phyloP scores from a whole-genome alignment of 2,797 vertebrate genomes.

The Tapera naevia region DNA sequence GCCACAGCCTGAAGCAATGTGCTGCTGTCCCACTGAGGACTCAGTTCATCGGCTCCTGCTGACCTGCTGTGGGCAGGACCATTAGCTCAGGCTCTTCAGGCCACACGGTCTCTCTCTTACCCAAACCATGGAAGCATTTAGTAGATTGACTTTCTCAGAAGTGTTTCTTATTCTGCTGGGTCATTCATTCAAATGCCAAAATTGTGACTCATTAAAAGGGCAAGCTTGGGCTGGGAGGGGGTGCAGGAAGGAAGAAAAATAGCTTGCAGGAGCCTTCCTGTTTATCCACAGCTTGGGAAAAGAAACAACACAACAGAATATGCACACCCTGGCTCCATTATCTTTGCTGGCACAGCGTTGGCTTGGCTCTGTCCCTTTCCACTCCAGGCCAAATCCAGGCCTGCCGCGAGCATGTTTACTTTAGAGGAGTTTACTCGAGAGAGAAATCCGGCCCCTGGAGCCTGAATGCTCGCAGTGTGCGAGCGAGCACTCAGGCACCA shows the following conservation, averaged over 20 bases:
- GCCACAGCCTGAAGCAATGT: background rate
- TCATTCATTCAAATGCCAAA: constrained; percentile 29
- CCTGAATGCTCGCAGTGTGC: constrained; percentile 47
- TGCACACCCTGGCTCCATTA: constrained; percentile 22
- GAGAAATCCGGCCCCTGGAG: background rate
- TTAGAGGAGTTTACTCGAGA: constrained; percentile 12
- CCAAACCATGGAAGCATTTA: background rate
- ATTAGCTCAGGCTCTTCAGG: background rate
- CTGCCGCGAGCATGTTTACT: background rate
- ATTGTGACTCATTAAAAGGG: constrained; percentile 1
- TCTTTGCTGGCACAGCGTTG: background rate
- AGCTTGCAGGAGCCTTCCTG: constrained; percentile 49
- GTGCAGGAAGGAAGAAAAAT: constrained; percentile 19
- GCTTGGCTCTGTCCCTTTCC: constrained; percentile 1
- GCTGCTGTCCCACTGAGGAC: background rate
- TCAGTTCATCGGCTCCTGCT: background rate
- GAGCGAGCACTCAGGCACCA: accelerated
- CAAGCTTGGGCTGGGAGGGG: background rate
- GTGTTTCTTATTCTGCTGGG: background rate
- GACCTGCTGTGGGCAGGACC: background rate
- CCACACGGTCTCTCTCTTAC: background rate
- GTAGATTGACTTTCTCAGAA: background rate
- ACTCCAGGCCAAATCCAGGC: background rate
- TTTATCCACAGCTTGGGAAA: constrained; percentile 41
- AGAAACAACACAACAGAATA: background rate